phyloP scores from a whole-genome alignment of 2,113 vertebrate genomes.

The Fregata magnificens region DNA sequence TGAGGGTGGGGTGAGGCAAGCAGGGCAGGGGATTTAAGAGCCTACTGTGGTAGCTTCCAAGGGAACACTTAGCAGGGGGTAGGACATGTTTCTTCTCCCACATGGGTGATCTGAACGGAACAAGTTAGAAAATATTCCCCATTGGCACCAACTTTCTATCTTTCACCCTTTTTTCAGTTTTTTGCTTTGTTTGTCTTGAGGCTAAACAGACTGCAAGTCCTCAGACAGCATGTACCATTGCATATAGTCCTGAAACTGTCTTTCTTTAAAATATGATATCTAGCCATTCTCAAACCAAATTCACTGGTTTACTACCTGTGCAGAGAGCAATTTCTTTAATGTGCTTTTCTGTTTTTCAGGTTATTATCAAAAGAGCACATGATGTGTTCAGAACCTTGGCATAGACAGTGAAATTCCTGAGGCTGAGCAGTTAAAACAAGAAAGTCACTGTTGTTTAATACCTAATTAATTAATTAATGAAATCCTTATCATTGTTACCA shows the following conservation, averaged over 20 bases:
- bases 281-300: background rate
- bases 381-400: background rate
- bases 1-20: background rate
- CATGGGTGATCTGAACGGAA: background rate
- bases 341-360: background rate
- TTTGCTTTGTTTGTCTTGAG: background rate
- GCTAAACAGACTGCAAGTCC: background rate
- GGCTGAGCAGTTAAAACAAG: background rate
- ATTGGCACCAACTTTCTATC: background rate
- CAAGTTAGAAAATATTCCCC: background rate
- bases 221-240: background rate
- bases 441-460: background rate
- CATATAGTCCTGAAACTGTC: background rate
- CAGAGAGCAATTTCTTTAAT: background rate
- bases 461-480: no score
- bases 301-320: background rate
- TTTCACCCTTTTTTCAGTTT: background rate
- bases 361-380: background rate
- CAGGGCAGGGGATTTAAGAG: background rate
- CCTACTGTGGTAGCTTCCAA: background rate
- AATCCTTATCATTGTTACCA: constrained; percentile 1
- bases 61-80: background rate
- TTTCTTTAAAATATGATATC: background rate
- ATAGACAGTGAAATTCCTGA: background rate
- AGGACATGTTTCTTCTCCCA: background rate